Evolutionary conservation across 2,113 vertebrate species (phyloP), one percentile per base, ranked within the genome.

Genomic region (Sorex fumeus): DNA sequence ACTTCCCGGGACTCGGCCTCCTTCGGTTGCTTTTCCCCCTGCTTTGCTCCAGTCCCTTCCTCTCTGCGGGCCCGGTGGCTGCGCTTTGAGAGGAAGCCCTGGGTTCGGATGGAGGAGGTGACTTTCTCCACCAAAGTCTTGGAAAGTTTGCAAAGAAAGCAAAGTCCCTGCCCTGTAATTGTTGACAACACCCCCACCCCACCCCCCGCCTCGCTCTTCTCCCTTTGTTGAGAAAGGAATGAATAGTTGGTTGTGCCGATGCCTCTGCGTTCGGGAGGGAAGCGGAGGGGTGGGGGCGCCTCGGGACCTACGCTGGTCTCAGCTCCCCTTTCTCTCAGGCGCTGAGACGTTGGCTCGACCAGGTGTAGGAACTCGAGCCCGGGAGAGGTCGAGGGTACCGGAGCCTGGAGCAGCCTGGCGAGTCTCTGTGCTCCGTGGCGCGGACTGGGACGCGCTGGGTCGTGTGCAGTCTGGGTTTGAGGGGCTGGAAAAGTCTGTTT

Each of bases 101-200:
- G 75, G 76, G 28, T 78, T 80, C 21, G 21, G 57, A 21, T 2
- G 43, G 47, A 15, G 36, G 0, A 71, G 82, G 50, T 79, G 15
- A 67, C 43, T 43, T 62, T 91, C 91, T 40, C 62, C 1, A 0
- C 88, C 69, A 5, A 62, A 72, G 89, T 45, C 57, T 84, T 77
- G 23, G 90, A 36, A 90, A 95, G 93, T 95, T 95, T 96, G 98
- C 97, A 97, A 97, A 97, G 98, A 90, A 97, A 93, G 90, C 81
- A 96, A 89, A 80, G 92, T 91, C 84, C 87, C 90, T 40, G 97
- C 97, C 79, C 53, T 97, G 98, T 98, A 97, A 98, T 97, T 93
- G 90, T 97, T 97, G 96, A 94, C 97, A 94, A 97, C 97, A 95
- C 93, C 97, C 83, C 90, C 93, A 97, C 83, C 90, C 91, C 92